A percentile compares a stretch with the other conserved stretches of the same genome.
Conservation (phyloP, 2,888 invertebrate genomes). For the Athrips mouffetella region DNA sequence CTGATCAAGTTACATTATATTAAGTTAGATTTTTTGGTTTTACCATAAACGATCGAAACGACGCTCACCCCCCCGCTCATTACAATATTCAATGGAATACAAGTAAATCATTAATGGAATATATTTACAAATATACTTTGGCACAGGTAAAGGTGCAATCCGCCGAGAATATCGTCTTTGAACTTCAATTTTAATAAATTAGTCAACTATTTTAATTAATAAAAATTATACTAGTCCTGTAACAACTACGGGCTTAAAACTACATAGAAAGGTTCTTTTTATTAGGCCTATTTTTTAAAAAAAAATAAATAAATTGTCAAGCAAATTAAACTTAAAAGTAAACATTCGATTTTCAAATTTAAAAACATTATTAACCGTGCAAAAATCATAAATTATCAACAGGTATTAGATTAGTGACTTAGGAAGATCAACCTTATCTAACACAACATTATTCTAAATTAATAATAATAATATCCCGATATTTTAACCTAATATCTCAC, state of each 20-base stretch:
- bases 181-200: conserved; percentile 38
- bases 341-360: not conserved
- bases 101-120: conserved; percentile 49
- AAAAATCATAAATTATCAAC: conserved; percentile 1
- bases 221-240: conserved; percentile 63
- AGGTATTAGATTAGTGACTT: conserved; percentile 29
- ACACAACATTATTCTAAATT: conserved; percentile 41
- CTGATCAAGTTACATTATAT: too few relatives aligned
- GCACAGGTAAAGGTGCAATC: conserved; percentile 67
- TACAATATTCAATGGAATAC: conserved; percentile 42
- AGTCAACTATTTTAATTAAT: conserved; percentile 54
- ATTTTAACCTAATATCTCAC: conserved; percentile 59
- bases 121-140: conserved; percentile 66
- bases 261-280: conserved; percentile 50
- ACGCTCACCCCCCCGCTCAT: too few relatives aligned
- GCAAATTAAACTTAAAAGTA: not conserved
- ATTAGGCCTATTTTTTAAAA: conserved; percentile 64
- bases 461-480: conserved; percentile 53
- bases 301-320: not conserved
- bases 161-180: conserved; percentile 46
- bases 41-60: too few relatives aligned
- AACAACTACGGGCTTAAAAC: conserved; percentile 66
- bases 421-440: conserved; percentile 43
- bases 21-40: too few relatives aligned
- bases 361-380: not conserved